A percentile compares a stretch with the other conserved stretches of the same genome.
phyloP scores from a whole-genome alignment of 2,113 vertebrate genomes.

The Fulica atra region DNA sequence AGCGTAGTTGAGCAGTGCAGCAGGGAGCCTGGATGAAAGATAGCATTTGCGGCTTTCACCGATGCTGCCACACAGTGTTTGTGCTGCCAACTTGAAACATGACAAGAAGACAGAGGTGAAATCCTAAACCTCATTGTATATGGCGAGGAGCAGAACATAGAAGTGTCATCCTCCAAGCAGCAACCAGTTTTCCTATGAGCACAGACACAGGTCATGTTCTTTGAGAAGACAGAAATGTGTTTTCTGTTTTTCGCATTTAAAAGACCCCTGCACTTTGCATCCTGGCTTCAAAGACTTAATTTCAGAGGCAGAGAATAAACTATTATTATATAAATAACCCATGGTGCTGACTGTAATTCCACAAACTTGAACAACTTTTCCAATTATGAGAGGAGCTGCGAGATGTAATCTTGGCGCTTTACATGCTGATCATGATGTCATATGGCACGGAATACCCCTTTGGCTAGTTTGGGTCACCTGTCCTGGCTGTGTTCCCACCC shows the following conservation, averaged over 20 bases:
- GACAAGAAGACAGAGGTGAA: not conserved
- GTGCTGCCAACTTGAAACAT: not conserved
- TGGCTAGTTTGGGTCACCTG: no score
- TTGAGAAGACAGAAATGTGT: not conserved
- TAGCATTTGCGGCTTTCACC: not conserved
- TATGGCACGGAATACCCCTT: no score
- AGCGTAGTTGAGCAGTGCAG: not conserved
- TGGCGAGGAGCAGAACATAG: not conserved
- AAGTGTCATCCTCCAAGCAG: not conserved
- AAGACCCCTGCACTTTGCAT: not conserved
- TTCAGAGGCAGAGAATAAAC: not conserved
- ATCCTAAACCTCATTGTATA: not conserved
- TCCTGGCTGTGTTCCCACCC: no score
- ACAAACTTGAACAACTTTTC: not conserved
- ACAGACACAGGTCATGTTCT: not conserved
- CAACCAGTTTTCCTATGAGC: not conserved
- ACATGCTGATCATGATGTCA: no score
- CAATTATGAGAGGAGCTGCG: not conserved
- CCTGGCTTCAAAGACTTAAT: not conserved
- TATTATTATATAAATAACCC: not conserved
- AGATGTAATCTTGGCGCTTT: not conserved
- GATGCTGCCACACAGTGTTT: not conserved
- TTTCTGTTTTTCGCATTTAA: not conserved
- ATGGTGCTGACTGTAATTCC: not conserved
- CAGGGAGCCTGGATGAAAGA: not conserved